Base-by-base conservation (phyloP, 2,113 vertebrate genomes). In the Pelusios castaneus region DNA sequence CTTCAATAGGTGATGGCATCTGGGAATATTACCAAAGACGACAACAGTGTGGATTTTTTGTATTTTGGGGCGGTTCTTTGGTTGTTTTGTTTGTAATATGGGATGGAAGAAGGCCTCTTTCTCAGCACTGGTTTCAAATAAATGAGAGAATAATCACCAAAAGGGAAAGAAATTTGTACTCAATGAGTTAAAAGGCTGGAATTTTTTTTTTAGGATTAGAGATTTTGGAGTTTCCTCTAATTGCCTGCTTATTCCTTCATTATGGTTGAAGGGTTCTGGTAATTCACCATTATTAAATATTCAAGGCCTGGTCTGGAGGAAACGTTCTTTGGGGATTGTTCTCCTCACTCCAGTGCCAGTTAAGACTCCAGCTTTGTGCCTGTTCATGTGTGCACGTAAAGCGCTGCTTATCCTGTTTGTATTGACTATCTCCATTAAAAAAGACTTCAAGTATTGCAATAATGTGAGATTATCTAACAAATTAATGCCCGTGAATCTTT, bases 271-370 rank as follows among this genome's bases (percentile, higher is more conserved):
- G 97, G 94, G 95, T 94, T 98, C 97, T 97, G 90, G 97, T 98
- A 98, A 98, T 97, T 98, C 97, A 97, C 92, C 87, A 88, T 96
- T 94, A 98, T 98, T 97, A 98, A 98, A 98, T 98, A 98, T 98
- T 98, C 98, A 98, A 97, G 95, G 97, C 95, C 97, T 97, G 97
- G 96, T 94, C 97, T 19, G 49, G 90, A 96, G 93, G 90, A 97
- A 97, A 82, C 38, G 41, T 86, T 91, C 96, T 97, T 94, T 76
- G 41, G 95, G 92, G 93, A 93, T 41, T 95, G 80, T 58, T 88
- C 58, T 92, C 93, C 70, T 49, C 43, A 82, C 81, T 97, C 51
- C 92, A 91, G 49, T 55, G 90, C 93, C 91, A 89, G 85, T 80
- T 52, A 73, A 95, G 82, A 94, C 87, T 92, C 77, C 56, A 90